Evolutionary conservation across 2,797 vertebrate genomes (phyloP), one percentile per base, ranked within the genome.

Genomic region (Premnoplex brunnescens): DNA sequence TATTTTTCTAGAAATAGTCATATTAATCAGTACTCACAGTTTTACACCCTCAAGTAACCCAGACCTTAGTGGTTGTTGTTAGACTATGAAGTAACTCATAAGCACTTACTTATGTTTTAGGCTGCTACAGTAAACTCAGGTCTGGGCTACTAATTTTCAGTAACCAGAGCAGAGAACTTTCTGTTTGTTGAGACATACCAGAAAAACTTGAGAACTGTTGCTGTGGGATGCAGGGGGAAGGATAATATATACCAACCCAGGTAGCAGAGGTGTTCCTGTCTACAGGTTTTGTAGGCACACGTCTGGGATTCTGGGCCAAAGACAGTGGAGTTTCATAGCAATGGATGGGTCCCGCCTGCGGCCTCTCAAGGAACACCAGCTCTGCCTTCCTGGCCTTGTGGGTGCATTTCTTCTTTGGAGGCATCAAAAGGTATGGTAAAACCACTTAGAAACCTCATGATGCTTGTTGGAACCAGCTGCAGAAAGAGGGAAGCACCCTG

Each of bases 361-460:
- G 98, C 24, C 85, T 97, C 43, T 99, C 98, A 91, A 97, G 77
- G 96, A 99, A 99, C 27, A 91, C 89, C 97, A 99, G 97, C 43
- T 98, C 97, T 94, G 98, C 88, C 96, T 98, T 99, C 21, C 88
- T 89, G 49, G 84, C 43, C 34, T 97, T 85, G 62, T 26, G 77
- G 28, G 28, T 26, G 21, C 51, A 74, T 94, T 98, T 99, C 80
- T 91, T 98, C 97, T 98, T 98, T 6, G 98, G 98, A 97, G 99
- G 99, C 99, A 99, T 99, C 97, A 97, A 97, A 94, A 87, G 82
- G 26, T 82, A 13, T 18, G 96, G 97, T 96, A 81, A 77, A 69
- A 86, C 17, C n/a, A 21, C 52, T 85, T 67, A 54, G 81, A 86
- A 96, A 86, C 97, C 80, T 90, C 98, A 98, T 98, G 93, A 39